Base-by-base conservation (phyloP, 2,797 vertebrate genomes). In the Erithacus rubecula region DNA sequence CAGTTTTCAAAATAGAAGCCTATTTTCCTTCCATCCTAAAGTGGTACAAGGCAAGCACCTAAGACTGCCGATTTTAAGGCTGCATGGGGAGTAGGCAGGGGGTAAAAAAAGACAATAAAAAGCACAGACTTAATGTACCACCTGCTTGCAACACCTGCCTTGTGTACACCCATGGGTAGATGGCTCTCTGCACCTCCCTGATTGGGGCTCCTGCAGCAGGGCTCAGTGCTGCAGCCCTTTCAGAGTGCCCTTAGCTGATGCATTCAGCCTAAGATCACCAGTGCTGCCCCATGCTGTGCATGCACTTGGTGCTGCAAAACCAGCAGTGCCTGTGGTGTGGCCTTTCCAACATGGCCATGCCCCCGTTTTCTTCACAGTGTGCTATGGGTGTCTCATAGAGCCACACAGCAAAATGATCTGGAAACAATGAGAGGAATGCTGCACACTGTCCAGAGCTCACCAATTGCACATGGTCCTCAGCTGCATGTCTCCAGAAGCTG, bases 351-450 rank as follows among this genome's bases (percentile, higher is more conserved):
- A 0, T 2, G 9, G 26, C 11, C 39, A 23, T 11, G 17, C 68
- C 74, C 22, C 15, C 1, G 0, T 68, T 59, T 46, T 9, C 30
- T 20, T 29, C 43, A 26, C 9, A 20, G 39, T 2, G 0, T 15
- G 9, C 29, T 44, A 0, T 5, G 24, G 7, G 43, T 9, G 11
- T 79, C 59, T 69, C 2, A 0, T 5, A 19, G 53, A 53, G 12
- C 9, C 51, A 29, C 13, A 1, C 16, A 75, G 56, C 23, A 36
- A 62, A 37, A 30, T 37, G 55, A 62, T 87, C 52, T 63, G 87
- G 75, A 91, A 85, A n/a, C 22, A 75, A 23, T 15, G 39, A 55
- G 32, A 72, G 14, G 46, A 89, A 64, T 49, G 34, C 32, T 83
- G 37, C 37, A 34, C 29, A 3, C 19, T 64, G 30, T n/a, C 34